Evolutionary conservation across 2,888 invertebrate genomes (phyloP).

Genomic region (Cosmopolites sordidus): DNA sequence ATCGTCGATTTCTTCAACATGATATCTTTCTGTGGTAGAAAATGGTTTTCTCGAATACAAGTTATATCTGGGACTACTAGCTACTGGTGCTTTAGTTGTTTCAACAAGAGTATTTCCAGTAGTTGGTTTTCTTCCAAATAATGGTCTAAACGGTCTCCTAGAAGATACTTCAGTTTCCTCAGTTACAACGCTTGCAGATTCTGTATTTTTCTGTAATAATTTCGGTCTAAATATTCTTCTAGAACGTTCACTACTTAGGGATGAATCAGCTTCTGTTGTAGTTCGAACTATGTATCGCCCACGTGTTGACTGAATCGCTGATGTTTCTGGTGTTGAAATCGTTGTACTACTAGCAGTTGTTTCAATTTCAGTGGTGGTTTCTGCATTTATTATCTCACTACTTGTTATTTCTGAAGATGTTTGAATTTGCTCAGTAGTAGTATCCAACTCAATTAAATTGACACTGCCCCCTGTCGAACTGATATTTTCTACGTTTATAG

Average conservation of each 20-base stretch:
- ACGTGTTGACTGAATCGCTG: neutral
- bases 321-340: neutral
- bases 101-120: neutral
- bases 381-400: neutral
- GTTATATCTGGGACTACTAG: conserved; percentile 8
- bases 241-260: neutral
- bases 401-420: no score
- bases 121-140: conserved; percentile 1
- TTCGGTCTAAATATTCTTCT: neutral
- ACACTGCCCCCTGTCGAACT: no score
- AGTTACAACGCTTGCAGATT: neutral
- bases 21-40: conserved; percentile 12
- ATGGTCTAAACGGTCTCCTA: conserved; percentile 6
- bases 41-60: conserved; percentile 9
- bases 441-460: no score
- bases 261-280: neutral
- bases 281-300: neutral
- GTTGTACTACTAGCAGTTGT: neutral
- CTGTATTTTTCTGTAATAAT: neutral
- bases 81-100: neutral
- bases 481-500: no score
- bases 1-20: conserved; percentile 2
- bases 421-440: no score
- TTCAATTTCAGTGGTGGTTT: conserved; percentile 8
- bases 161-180: neutral